These are phyloP conservation scores for Lepidochrysops patricia DNA, from an alignment of 2,888 invertebrate species.

Conservation along the genomic window DNA sequence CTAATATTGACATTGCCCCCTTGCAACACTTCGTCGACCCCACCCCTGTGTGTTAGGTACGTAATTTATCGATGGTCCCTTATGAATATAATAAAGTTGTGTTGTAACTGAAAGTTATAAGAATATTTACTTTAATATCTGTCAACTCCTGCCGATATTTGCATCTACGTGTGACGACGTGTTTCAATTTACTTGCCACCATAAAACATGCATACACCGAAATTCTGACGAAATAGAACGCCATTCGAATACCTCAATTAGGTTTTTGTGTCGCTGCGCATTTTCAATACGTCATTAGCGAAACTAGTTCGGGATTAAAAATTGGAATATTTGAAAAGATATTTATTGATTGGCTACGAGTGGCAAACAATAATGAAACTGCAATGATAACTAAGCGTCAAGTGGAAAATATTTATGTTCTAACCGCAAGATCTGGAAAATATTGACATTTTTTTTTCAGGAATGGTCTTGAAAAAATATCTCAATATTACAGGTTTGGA, in stretches of 20 bases:
- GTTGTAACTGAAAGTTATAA: not conserved
- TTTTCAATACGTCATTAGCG: constrained; percentile 3
- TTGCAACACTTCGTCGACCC: too few species aligned
- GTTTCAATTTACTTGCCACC: constrained; percentile 30
- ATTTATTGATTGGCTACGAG: not conserved
- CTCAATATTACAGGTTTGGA: too few species aligned
- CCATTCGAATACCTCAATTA: not conserved
- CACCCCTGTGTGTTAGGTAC: too few species aligned
- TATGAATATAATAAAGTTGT: too few species aligned
- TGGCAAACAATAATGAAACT: not conserved
- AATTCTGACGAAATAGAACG: constrained; percentile 8
- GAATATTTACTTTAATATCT: not conserved
- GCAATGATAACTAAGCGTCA: too few species aligned
- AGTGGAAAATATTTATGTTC: too few species aligned
- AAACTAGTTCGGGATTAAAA: not conserved
- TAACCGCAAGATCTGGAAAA: too few species aligned
- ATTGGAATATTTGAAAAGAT: not conserved
- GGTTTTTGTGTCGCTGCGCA: not conserved
- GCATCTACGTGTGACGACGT: constrained; percentile 24
- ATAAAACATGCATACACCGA: constrained; percentile 23
- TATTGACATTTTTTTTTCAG: too few species aligned
- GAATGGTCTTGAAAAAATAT: too few species aligned
- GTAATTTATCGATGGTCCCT: too few species aligned
- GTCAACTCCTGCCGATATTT: not conserved
- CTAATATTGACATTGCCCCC: too few species aligned